These are phyloP conservation scores for Trichosurus vulpecula DNA, from an alignment of 2,797 vertebrate genomes.

Conservation along the genomic window DNA sequence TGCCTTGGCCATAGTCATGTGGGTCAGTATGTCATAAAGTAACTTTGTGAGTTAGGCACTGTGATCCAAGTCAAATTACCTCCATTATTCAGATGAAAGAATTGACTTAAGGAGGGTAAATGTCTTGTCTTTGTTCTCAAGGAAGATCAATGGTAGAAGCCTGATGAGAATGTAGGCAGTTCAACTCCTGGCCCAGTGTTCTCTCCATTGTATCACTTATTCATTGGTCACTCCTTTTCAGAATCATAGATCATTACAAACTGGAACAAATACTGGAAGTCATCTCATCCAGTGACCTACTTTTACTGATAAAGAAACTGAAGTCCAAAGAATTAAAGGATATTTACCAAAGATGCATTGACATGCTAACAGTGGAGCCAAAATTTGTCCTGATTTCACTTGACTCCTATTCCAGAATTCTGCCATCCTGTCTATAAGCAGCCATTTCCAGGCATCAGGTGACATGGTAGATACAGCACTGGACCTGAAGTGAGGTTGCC, in stretches of 20 bases:
- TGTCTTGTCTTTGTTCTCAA: not conserved
- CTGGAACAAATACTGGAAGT: not conserved
- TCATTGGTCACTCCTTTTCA: not conserved
- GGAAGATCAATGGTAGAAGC: not conserved
- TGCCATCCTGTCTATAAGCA: not conserved
- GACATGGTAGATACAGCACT: not conserved
- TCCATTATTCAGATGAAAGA: not conserved
- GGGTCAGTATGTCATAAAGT: not conserved
- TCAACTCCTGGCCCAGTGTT: not conserved
- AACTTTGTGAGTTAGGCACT: not conserved
- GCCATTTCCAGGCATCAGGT: not conserved
- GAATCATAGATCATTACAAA: not conserved
- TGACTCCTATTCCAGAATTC: not conserved
- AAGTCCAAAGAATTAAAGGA: not conserved
- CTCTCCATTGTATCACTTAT: not conserved
- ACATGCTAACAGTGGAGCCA: not conserved
- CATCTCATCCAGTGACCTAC: not conserved
- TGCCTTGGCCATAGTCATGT: not conserved
- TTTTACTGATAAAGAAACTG: not conserved
- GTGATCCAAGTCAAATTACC: not conserved
- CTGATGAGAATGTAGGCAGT: not conserved
- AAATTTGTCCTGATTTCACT: not conserved
- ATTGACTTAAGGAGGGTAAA: not conserved
- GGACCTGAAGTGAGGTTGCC: not conserved
- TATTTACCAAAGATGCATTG: not conserved